Evolutionary conservation across 2,797 vertebrate genomes (phyloP), one percentile per base, ranked within the genome.

Genomic region (Cossypha caffra): DNA sequence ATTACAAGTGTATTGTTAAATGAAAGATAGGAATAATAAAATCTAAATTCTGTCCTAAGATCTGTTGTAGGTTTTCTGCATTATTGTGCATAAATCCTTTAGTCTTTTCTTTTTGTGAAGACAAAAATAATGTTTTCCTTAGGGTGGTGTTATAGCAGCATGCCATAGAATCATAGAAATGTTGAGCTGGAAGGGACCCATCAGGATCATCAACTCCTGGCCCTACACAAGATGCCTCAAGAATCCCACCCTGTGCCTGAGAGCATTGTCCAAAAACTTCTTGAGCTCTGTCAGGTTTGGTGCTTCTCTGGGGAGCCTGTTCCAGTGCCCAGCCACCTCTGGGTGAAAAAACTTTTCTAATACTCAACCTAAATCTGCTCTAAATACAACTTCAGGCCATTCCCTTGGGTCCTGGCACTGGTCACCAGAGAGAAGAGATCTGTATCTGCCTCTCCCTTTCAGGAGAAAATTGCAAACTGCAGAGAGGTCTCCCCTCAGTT

Each of bases 401-500:
- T 86, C 13, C 17, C 6, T 35, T 8, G 1, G 6, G 26, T 67
- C 12, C 20, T 52, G 20, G 1, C 29, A 7, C 37, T 38, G 17
- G 1, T 35, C 42, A 42, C 3, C 11, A 37, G 12, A 63, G 42
- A 13, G 26, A 14, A 35, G 35, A 55, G 20, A n/a, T 42, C 10
- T 4, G 35, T 16, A 8, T 3, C 23, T 55, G 26, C 4, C 31
- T 10, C 4, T 74, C 9, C 6, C 9, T 5, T 24, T 71, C 23
- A 9, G 1, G 4, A 37, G 42, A 8, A 55, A 48, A 13, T 5
- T 50, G 13, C 7, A 31, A 28, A 16, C 38, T 28, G 20, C 25
- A 16, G 0, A 40, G 48, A 19, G 8, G 5, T 67, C 8, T 59
- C 4, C 45, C 45, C 45, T 45, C 21, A 23, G 43, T 37, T 5